A percentile compares a stretch with the other conserved stretches of the same genome.
phyloP scores from a whole-genome alignment of 2,113 vertebrate species.

The Lepidothrix coronata region DNA sequence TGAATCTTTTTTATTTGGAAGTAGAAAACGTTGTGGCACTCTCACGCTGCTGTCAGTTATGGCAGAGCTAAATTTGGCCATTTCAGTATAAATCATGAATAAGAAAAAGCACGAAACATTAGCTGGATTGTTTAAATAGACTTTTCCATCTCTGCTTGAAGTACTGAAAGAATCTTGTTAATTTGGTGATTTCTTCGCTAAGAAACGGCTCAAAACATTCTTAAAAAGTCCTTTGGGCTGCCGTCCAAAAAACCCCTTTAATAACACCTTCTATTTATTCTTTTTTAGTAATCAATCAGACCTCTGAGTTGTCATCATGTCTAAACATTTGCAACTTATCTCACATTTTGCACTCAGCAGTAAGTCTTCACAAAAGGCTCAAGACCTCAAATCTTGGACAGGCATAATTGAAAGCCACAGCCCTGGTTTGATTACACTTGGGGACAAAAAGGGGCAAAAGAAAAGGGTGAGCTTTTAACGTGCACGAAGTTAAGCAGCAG shows the following conservation, averaged over 20 bases:
- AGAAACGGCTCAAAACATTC: constrained; percentile 19
- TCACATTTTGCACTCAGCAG: constrained; percentile 25
- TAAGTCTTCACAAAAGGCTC: constrained; percentile 38
- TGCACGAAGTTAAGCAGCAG: neutral
- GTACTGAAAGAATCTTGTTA: neutral
- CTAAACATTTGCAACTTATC: constrained; percentile 51
- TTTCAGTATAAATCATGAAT: neutral
- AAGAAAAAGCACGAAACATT: neutral
- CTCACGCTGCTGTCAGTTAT: neutral
- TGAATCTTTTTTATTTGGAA: neutral
- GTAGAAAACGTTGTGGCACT: neutral
- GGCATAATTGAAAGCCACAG: constrained; percentile 21
- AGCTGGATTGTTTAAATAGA: neutral
- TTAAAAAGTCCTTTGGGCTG: constrained; percentile 20
- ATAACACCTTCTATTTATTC: constrained; percentile 43
- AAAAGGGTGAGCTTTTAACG: neutral
- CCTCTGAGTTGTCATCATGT: constrained; percentile 16
- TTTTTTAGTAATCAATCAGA: constrained; percentile 39
- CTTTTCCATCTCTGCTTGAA: neutral
- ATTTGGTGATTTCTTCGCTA: neutral
- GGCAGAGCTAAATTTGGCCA: neutral
- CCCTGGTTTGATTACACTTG: neutral
- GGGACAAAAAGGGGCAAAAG: neutral
- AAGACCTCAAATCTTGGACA: constrained; percentile 30
- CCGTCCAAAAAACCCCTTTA: neutral